phyloP scores from a whole-genome alignment of 2,797 vertebrate species.

The Sebastes reedi region DNA sequence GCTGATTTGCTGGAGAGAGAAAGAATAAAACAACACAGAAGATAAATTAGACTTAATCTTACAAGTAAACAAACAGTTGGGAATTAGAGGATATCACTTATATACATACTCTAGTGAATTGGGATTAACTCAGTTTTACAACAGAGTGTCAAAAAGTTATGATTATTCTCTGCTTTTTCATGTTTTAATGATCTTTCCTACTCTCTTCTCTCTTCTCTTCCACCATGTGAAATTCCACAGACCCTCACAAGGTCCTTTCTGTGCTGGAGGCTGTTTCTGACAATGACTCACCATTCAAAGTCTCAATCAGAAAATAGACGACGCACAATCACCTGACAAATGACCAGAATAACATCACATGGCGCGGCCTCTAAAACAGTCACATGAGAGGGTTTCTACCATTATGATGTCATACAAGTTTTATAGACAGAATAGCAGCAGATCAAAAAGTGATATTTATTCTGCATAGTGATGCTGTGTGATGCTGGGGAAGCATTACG shows the following conservation, averaged over 20 bases:
- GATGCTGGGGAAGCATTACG: not conserved
- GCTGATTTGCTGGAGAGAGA: constrained; percentile 86
- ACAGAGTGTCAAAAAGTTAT: not conserved
- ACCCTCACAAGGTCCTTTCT: constrained; percentile 50
- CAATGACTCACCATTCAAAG: constrained; percentile 61
- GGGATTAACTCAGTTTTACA: not conserved
- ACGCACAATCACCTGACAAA: constrained; percentile 60
- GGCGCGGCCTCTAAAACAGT: constrained; percentile 20
- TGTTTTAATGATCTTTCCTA: not conserved
- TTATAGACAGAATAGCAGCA: not conserved
- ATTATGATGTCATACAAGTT: not conserved
- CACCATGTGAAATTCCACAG: constrained; percentile 64
- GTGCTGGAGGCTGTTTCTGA: constrained; percentile 47
- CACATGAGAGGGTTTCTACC: constrained; percentile 41
- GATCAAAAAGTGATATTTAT: constrained; percentile 9
- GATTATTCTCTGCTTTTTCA: not conserved
- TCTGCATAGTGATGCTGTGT: not conserved
- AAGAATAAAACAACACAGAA: not conserved
- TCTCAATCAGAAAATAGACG: constrained; percentile 33
- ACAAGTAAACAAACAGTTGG: not conserved
- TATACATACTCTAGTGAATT: not conserved
- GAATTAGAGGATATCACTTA: not conserved
- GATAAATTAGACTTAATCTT: not conserved
- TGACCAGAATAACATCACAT: constrained; percentile 69
- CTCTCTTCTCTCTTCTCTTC: constrained; percentile 5